Base-by-base conservation (phyloP, 2,888 invertebrate genomes). In the Smittia sp. region DNA sequence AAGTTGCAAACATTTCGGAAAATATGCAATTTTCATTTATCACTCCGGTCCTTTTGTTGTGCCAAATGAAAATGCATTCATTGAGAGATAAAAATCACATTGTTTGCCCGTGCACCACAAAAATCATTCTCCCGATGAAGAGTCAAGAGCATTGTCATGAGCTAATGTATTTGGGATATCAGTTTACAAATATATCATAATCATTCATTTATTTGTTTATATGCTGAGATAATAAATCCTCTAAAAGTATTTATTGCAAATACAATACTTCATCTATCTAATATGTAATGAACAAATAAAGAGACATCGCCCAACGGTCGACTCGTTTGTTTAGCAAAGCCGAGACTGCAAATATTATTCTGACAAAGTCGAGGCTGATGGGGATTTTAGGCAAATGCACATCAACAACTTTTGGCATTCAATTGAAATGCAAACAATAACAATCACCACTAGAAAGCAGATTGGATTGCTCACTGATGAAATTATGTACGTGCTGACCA, bases 121-220 rank as follows among this genome's bases (percentile, higher is more conserved):
- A 63, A 63, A 63, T 27, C 25, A 63, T 27, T 15, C 32, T 32
- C 32, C 9, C 32, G 9, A 2, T 46, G 58, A 58, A 58, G 22
- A 58, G 58, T 58, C 22, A 20, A 41, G 24, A 18, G 39, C 7
- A 39, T 39, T 66, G 66, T 67, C 22, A 46, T 27, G 27, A 38
- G 58, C 38, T 72, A 72, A 72, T 72, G 72, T 72, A 32, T 72
- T 72, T 72, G 72, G 62, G 13, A 72, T 72, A 72, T 72, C 72
- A 72, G 72, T 38, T 72, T 62, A 54, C 72, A 72, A 72, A 72
- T 39, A 58, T 58, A 72, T 72, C 72, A 72, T 72, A 72, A 72
- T 72, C 72, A 72, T 72, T 72, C 72, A 72, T 72, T 72, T 72
- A 72, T 72, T 72, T 72, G 62, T 72, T 72, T 62, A 62, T 62